phyloP scores from a whole-genome alignment of 2,888 invertebrate genomes.

The Melanargia galathea region DNA sequence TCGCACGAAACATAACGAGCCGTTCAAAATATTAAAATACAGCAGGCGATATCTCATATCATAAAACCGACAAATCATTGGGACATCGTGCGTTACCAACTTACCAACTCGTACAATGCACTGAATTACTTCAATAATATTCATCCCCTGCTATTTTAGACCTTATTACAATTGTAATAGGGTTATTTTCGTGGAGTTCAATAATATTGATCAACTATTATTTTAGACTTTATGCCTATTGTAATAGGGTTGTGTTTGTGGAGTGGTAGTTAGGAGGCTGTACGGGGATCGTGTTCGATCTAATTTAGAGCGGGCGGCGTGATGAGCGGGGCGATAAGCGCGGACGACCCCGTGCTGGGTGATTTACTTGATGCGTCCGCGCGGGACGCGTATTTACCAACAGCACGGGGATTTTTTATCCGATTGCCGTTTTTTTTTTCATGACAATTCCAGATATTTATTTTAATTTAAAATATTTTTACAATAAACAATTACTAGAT shows the following conservation, averaged over 20 bases:
- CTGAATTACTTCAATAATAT: neutral
- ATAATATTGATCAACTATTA: neutral
- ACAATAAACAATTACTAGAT: too few species aligned
- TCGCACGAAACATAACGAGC: conserved; percentile 35
- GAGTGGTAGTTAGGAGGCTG: conserved; percentile 4
- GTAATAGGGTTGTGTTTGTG: neutral
- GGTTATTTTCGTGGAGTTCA: neutral
- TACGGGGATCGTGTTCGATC: conserved; percentile 52
- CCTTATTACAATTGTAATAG: neutral
- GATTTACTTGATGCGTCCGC: conserved; percentile 58
- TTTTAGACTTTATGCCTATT: neutral
- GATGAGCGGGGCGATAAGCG: conserved; percentile 61
- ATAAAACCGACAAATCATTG: conserved; percentile 60
- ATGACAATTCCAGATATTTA: neutral
- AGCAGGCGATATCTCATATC: conserved; percentile 49
- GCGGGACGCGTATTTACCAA: conserved; percentile 42
- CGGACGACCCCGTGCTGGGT: conserved; percentile 61
- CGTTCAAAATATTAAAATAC: conserved; percentile 36
- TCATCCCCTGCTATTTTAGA: neutral
- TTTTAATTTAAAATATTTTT: too few species aligned
- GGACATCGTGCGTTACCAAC: conserved; percentile 45
- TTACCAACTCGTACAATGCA: conserved; percentile 16
- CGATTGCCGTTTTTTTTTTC: conserved; percentile 16
- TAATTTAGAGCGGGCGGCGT: conserved; percentile 63
- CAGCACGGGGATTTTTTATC: conserved; percentile 32